phyloP scores from a whole-genome alignment of 2,888 invertebrate species.

The Girardia tigrina region DNA sequence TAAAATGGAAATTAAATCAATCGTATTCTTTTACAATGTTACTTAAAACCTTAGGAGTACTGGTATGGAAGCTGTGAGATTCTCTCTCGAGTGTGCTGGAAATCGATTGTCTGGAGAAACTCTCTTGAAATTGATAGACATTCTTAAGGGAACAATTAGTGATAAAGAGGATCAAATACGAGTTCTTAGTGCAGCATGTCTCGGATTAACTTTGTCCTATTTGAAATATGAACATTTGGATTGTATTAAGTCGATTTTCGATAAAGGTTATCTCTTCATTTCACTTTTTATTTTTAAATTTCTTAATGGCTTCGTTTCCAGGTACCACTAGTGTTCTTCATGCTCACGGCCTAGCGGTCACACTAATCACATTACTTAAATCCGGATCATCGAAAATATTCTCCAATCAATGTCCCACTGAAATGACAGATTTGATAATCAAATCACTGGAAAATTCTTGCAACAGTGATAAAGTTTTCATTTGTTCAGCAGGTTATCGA shows the following conservation, averaged over 20 bases:
- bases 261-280: neutral
- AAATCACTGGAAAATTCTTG: neutral
- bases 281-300: neutral
- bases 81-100: neutral
- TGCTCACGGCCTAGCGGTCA: neutral
- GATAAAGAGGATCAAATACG: constrained; percentile 60
- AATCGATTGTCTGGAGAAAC: neutral
- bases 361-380: neutral
- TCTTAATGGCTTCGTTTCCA: neutral
- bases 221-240: neutral
- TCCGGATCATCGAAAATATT: neutral
- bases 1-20: too few relatives aligned
- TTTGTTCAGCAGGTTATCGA: neutral
- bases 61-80: neutral
- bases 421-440: neutral
- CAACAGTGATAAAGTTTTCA: constrained; percentile 12
- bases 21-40: too few relatives aligned
- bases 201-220: constrained; percentile 60
- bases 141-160: neutral
- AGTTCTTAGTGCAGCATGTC: constrained; percentile 70
- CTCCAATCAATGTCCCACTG: neutral
- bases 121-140: neutral
- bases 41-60: neutral
- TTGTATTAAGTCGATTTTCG: neutral
- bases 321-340: neutral